Conservation (phyloP, 2,113 vertebrate genomes). For the Gymnorhina tibicen region DNA sequence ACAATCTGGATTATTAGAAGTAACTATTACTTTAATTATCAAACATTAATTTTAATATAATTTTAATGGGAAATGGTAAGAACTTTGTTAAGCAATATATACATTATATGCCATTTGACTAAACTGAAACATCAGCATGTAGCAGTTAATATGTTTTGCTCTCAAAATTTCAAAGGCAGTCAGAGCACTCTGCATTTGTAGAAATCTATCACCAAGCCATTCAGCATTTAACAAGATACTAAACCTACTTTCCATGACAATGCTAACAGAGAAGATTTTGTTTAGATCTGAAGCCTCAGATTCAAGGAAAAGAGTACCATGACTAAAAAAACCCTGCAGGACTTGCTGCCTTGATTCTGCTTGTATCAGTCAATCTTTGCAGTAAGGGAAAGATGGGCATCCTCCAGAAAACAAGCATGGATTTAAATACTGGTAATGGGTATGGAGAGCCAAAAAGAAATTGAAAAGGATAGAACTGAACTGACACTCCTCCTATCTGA, state of each 20-base stretch:
- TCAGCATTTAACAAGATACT: not conserved
- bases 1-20: not conserved
- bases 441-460: not conserved
- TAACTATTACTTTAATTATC: not conserved
- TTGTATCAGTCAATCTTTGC: not conserved
- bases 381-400: not conserved
- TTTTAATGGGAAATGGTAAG: not conserved
- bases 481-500: not conserved
- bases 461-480: not conserved
- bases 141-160: not conserved
- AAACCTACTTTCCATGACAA: not conserved
- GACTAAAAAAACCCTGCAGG: not conserved
- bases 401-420: not conserved
- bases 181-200: not conserved
- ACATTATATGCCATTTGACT: not conserved
- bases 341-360: not conserved
- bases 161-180: not conserved
- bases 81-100: not conserved
- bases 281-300: not conserved
- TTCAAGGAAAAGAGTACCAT: not conserved
- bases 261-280: not conserved
- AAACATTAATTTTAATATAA: not conserved
- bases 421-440: not conserved
- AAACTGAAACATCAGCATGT: not conserved
- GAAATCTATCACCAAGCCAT: not conserved